A percentile compares a stretch with the other conserved stretches of the same genome.
These are phyloP conservation scores for Plutella xylostella DNA, from an alignment of 2,888 invertebrate species.

Conservation along the genomic window DNA sequence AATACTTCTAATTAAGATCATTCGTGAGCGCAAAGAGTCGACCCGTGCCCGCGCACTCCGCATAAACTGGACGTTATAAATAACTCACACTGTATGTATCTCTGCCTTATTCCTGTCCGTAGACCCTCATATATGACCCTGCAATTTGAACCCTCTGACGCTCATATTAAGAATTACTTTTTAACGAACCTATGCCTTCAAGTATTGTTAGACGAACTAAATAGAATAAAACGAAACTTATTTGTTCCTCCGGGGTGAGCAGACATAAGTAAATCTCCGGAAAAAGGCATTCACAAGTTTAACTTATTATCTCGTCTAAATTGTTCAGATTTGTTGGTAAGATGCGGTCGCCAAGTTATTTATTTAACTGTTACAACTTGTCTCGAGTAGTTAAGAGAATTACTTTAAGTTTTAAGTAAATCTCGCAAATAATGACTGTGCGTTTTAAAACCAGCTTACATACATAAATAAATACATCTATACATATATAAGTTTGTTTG, in stretches of 20 bases:
- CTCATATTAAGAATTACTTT: conserved; percentile 31
- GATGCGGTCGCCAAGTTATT: no score
- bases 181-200: not conserved
- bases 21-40: conserved; percentile 49
- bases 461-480: no score
- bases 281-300: conserved; percentile 20
- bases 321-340: not conserved
- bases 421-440: no score
- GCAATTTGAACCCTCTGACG: conserved; percentile 27
- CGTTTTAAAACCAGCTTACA: no score
- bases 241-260: conserved; percentile 43
- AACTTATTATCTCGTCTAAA: conserved; percentile 19
- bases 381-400: not conserved
- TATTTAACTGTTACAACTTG: not conserved
- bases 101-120: conserved; percentile 42
- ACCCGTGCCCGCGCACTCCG: conserved; percentile 34
- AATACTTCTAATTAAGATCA: conserved; percentile 68
- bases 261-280: conserved; percentile 16
- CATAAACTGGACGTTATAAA: conserved; percentile 61
- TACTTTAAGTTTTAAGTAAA: no score
- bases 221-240: conserved; percentile 36
- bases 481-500: no score
- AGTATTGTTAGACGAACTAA: conserved; percentile 20
- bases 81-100: conserved; percentile 60
- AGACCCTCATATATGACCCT: conserved; percentile 30